Evolutionary conservation across 2,797 vertebrate genomes (phyloP), one percentile per base, ranked within the genome.

Genomic region (Halcyon smyrnensis): DNA sequence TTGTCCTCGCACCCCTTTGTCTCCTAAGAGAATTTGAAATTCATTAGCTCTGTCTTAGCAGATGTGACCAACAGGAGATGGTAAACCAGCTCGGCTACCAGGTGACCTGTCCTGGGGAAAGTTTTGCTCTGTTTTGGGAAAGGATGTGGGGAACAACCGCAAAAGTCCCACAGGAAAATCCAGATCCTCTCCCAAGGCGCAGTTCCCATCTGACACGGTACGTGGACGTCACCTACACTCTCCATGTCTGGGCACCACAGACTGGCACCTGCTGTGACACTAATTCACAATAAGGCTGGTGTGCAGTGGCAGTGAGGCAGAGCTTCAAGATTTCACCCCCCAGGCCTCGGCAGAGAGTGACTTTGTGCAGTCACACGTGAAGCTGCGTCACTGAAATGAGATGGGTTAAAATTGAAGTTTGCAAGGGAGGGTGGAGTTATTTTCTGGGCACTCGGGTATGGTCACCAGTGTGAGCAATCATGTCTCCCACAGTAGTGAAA

Each of bases 151-250:
- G 28, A 78, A 18, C 15, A 64, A 90, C 63, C 15, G 10, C 30
- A 32, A 18, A 84, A 51, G 5, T n/a, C 24, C 15, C 6, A 48
- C 2, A 2, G 27, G 36, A 51, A 60, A 85, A 67, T 11, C 39
- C 0, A 7, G 25, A 28, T 70, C 51, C 2, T 83, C 32, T 60
- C 45, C 23, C 25, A 75, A 54, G 23, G 12, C n/a, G 37, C 15
- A 60, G 7, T 25, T 81, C 19, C 51, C 39, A 39, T 21, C 30
- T 28, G 51, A 41, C 21, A 12, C 0, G 12, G 32, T 28, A 17
- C 8, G 1, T 21, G 46, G 43, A 27, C 0, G 0, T 50, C 11
- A n/a, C 37, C 23, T 15, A 0, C 10, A 0, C 34, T 62, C 56
- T 23, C 24, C n/a, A 9, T 3, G 4, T 5, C 11, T 19, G 45